Percentiles rank a stretch among this genome's conserved stretches.
These are phyloP conservation scores for Drosophila meridiana DNA, from an alignment of 2,888 invertebrate species.

Conservation along the genomic window DNA sequence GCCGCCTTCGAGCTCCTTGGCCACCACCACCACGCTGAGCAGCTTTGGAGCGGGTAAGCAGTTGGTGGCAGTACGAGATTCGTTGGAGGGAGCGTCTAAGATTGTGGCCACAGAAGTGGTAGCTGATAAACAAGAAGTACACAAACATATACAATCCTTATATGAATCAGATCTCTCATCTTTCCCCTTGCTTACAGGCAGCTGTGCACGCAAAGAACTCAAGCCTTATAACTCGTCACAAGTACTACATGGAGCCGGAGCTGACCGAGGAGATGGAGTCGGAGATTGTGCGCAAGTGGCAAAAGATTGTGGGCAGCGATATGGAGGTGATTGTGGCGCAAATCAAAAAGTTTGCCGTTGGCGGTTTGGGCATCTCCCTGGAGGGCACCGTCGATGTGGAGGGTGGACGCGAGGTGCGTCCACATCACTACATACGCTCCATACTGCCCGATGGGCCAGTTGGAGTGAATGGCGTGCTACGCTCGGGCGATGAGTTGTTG, in stretches of 20 bases:
- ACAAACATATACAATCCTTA: no score
- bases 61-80: conserved; percentile 82
- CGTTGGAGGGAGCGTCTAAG: conserved; percentile 80
- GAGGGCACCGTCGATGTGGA: conserved; percentile 99
- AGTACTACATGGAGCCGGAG: conserved; percentile 84
- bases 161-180: neutral
- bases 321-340: conserved; percentile 93
- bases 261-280: conserved; percentile 91
- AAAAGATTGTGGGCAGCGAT: conserved; percentile 91
- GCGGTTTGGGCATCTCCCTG: conserved; percentile 97
- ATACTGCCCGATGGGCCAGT: conserved; percentile 99
- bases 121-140: conserved; percentile 77
- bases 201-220: conserved; percentile 79
- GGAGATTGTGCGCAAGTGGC: conserved; percentile 93
- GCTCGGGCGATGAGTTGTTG: conserved; percentile 97
- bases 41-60: conserved; percentile 83
- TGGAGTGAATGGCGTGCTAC: conserved; percentile 94
- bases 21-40: conserved; percentile 67
- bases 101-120: conserved; percentile 82
- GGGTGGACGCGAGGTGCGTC: conserved; percentile 98
- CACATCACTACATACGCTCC: conserved; percentile 99
- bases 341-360: conserved; percentile 93
- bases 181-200: conserved; percentile 44
- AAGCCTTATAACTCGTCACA: conserved; percentile 80
- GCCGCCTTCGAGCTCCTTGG: conserved; percentile 58